phyloP scores from a whole-genome alignment of 2,113 vertebrate genomes.

The Eulemur macaco region DNA sequence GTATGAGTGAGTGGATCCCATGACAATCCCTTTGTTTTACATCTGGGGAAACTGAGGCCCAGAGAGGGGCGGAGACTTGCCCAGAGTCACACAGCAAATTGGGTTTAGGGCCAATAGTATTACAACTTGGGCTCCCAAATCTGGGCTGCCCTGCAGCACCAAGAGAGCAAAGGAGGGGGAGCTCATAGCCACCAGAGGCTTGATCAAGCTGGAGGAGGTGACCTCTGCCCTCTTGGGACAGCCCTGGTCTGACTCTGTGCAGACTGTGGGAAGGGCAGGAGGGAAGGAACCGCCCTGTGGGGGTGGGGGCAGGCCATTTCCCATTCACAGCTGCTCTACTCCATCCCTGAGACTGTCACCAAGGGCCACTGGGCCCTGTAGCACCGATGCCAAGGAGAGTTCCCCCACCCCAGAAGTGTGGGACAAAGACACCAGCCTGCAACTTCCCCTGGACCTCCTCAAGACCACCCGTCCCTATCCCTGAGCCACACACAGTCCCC shows the following conservation, averaged over 20 bases:
- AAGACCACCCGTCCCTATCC: not conserved
- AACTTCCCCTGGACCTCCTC: not conserved
- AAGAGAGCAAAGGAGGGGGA: not conserved
- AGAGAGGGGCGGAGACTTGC: not conserved
- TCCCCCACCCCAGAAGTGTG: not conserved
- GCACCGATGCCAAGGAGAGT: not conserved
- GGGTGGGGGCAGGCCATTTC: not conserved
- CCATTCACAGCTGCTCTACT: not conserved
- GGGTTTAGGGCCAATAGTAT: not conserved
- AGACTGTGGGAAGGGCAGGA: not conserved
- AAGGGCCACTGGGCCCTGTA: not conserved
- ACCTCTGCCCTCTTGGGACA: too few species aligned
- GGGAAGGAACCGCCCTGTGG: rapidly evolving
- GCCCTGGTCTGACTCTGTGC: not conserved
- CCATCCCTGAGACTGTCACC: not conserved
- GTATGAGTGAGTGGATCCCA: not conserved
- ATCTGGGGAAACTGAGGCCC: not conserved
- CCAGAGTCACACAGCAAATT: not conserved
- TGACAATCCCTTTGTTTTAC: not conserved
- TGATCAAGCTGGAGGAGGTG: rapidly evolving
- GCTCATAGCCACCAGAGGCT: not conserved
- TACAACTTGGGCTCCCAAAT: not conserved
- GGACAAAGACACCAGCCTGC: not conserved
- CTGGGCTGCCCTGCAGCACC: not conserved
- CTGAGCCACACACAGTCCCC: not conserved